Evolutionary conservation across 2,888 invertebrate species (phyloP), one percentile per base, ranked within the genome.

Genomic region (Branchipolynoe longqiensis): DNA sequence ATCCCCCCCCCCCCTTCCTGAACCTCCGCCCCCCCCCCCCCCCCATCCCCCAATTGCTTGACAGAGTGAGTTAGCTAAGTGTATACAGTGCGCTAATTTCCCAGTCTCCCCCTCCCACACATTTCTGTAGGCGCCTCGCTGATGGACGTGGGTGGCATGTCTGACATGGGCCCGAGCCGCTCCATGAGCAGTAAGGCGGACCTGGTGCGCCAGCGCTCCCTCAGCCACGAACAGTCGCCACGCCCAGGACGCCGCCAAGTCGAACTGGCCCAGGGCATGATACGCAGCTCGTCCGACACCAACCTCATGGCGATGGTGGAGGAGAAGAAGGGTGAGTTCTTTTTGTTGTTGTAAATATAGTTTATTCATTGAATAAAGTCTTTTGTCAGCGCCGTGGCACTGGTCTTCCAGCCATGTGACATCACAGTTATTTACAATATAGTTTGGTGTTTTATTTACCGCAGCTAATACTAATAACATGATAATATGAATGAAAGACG

Each of bases 181-280:
- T 31, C 62, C 28, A 25, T 31, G 31, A 31, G 28, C 25, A 33
- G 18, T 2, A 78, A 78, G 56, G 8, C 33, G 8, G 82, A 82
- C 33, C n/a, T 82, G 12, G 33, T 78, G 12, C 84, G 87, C 12
- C 92, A 91, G 89, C 87, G 91, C 73, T 92, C 93, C 12, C 87
- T 91, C 82, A 93, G 93, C 88, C 92, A 92, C 0, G 91, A 92
- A 40, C 91, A 92, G 18, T 92, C 92, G 4, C 92, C 92, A 0
- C 87, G 91, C 83, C 91, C 91, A 83, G 91, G 91, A 25, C 41
- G 48, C 2, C 58, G 54, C 2, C 58, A 12, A 8, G 59, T 14
- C 1, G 78, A 54, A 18, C 12, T 59, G 25, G 33, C n/a, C 12
- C 40, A 54, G 31, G 36, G 33, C 28, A 54, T 82, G 48, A 33